Conservation (phyloP, 2,888 invertebrate species). For the Heliconius sara region DNA sequence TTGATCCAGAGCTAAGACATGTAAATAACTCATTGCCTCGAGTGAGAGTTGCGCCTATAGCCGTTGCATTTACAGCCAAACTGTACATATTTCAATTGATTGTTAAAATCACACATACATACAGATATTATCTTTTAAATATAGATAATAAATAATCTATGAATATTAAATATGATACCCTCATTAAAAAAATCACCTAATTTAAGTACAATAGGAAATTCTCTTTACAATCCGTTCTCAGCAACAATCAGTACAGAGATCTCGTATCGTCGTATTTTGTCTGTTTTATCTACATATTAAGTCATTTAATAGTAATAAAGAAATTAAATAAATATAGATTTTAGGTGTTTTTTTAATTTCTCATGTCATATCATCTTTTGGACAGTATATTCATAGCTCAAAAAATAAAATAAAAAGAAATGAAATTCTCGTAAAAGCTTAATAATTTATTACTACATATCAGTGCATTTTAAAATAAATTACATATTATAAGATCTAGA, state of each 20-base stretch:
- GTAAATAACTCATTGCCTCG: too few species aligned
- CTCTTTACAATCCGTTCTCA: background rate
- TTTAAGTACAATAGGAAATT: background rate
- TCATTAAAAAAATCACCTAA: background rate
- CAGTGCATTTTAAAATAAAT: conserved; percentile 28
- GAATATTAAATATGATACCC: background rate
- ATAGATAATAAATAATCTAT: background rate
- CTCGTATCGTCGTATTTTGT: background rate
- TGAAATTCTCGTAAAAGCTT: conserved; percentile 9
- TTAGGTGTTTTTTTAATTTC: too few species aligned
- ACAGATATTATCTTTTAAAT: background rate
- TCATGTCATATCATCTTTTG: too few species aligned
- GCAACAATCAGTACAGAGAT: background rate
- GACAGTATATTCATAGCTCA: too few species aligned
- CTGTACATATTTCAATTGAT: too few species aligned
- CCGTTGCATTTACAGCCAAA: too few species aligned
- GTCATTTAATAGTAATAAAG: too few species aligned
- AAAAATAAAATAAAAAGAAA: background rate
- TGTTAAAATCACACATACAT: background rate
- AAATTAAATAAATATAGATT: too few species aligned
- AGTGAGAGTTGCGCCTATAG: too few species aligned
- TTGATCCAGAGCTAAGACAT: too few species aligned
- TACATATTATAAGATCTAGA: conserved; percentile 2
- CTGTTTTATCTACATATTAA: too few species aligned
- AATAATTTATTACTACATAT: conserved; percentile 29